Evolutionary conservation across 2,113 vertebrate species (phyloP), one percentile per base, ranked within the genome.

Genomic region (Acanthochromis polyacanthus): DNA sequence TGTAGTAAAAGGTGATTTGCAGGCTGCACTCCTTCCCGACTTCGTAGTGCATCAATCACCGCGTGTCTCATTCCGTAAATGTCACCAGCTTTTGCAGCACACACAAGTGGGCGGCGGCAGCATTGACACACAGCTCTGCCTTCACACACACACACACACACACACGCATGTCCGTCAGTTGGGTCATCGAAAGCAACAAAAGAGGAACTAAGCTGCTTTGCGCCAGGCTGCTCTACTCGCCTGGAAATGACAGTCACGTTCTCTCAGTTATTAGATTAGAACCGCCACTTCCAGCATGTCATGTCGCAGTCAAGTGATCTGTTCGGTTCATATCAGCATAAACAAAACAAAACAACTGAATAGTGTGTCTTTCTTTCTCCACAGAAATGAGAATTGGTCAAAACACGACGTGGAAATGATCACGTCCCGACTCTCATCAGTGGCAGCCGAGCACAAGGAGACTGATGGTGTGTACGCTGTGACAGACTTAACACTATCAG

Each of bases 1-100:
- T 9, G 78, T 56, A 78, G 77, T 89, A 86, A 90, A 88, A 66
- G 57, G 80, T 88, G 84, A 91, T 91, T 91, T 89, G 81, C 55
- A 4, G 65, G 59, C 80, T 1, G n/a, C 6, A 43, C 65, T 70
- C 63, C 40, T 25, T 57, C 38, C 3, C 28, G 0, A 68, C 85
- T 87, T 72, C 63, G 52, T 4, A 38, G 53, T 10, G 36, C 85
- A 88, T 93, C 81, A 81, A 90, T 91, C 85, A 78, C 55, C 9
- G 22, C 0, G 64, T 3, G 56, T 75, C 68, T 82, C 80, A 82
- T 84, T 84, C 52, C 38, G 20, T 60, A 88, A 87, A 89, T 81
- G 84, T 86, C 88, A 86, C 17, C n/a, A 3, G 75, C 64, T 83
- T 25, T 85, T 79, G 58, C 59, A 53, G 67, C 80, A 66, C 55